Evolutionary conservation across 2,113 vertebrate species (phyloP), one percentile per base, ranked within the genome.

Genomic region (Pardalotus punctatus): DNA sequence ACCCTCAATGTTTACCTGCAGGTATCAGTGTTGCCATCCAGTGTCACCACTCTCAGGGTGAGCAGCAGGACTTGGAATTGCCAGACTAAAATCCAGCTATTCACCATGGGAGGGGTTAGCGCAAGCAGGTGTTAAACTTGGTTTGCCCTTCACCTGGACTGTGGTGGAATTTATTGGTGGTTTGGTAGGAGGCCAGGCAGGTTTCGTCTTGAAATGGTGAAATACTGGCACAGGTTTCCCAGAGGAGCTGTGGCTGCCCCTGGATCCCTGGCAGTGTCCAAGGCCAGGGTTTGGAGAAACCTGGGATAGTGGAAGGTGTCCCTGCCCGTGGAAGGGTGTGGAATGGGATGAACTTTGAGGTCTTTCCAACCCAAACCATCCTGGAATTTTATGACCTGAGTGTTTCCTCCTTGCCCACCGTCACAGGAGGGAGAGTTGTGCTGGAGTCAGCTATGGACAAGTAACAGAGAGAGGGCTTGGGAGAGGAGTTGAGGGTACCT

Each of bases 161-260:
- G 4, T 27, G 14, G 23, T 14, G 25, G 6, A 27, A 51, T 10
- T 69, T n/a, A 9, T 14, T 23, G 54, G 33, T 38, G 0, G 0
- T n/a, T 51, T 47, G 87, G 12, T 25, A 74, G 38, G 7, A 58
- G 22, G 9, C 3, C 42, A 47, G 22, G 19, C 15, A 22, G 12
- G 33, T 9, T 47, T 47, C 43, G 21, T 40, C 28, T 15, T 29
- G 21, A 33, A n/a, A 6, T 35, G 22, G 11, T 42, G 35, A 23
- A n/a, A 10, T n/a, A 5, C 24, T 40, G 47, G 9, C 45, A 54
- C 14, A 61, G 29, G 13, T 0, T 81, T 5, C 11, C 24, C 29
- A 47, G 8, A 69, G 21, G 1, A 54, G 40, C 40, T 50, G n/a
- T 50, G 66, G 18, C 24, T 76, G 25, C 14, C 11, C 25, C 31